Percentiles rank a stretch among this genome's conserved stretches.
These are phyloP conservation scores for Bombyx mandarina DNA, from an alignment of 1,140 invertebrate genomes.

Conservation along the genomic window DNA sequence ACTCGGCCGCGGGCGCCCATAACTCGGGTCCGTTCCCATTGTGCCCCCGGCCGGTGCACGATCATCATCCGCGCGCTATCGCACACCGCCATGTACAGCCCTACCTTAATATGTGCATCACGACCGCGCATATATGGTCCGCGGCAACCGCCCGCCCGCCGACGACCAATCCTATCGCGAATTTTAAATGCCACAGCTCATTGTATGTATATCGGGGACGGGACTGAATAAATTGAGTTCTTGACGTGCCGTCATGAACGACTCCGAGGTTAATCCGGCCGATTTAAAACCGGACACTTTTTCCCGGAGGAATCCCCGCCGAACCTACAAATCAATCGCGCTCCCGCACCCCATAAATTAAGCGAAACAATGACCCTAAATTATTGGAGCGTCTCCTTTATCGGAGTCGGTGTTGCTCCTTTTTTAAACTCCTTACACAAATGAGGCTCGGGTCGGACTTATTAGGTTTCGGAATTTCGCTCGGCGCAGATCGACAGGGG, in stretches of 20 bases:
- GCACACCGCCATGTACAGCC: conserved; percentile 57
- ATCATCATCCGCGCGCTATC: conserved; percentile 53
- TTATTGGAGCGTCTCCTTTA: conserved; percentile 63
- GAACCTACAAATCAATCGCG: conserved; percentile 64
- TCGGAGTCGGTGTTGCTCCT: conserved; percentile 51
- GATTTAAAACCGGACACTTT: conserved; percentile 2
- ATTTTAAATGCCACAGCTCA: conserved; percentile 54
- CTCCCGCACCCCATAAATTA: conserved; percentile 67
- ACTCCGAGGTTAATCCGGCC: conserved; percentile 12
- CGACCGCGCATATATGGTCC: conserved; percentile 57
- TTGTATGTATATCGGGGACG: conserved; percentile 65
- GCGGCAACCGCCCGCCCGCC: conserved; percentile 40
- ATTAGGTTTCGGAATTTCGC: conserved; percentile 62
- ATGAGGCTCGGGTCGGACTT: conserved; percentile 61
- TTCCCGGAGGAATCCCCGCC: conserved; percentile 22
- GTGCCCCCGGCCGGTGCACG: conserved; percentile 44
- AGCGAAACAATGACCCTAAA: conserved; percentile 68
- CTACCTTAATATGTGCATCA: conserved; percentile 70
- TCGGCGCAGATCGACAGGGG: conserved; percentile 43
- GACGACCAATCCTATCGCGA: conserved; percentile 57
- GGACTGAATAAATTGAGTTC: conserved; percentile 59
- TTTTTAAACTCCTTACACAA: conserved; percentile 62
- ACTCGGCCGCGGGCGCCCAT: conserved; percentile 39
- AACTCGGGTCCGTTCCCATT: conserved; percentile 38
- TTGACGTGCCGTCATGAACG: conserved; percentile 27